Evolutionary conservation across 2,888 invertebrate species (phyloP).

Genomic region (Mactromeris polynyma): DNA sequence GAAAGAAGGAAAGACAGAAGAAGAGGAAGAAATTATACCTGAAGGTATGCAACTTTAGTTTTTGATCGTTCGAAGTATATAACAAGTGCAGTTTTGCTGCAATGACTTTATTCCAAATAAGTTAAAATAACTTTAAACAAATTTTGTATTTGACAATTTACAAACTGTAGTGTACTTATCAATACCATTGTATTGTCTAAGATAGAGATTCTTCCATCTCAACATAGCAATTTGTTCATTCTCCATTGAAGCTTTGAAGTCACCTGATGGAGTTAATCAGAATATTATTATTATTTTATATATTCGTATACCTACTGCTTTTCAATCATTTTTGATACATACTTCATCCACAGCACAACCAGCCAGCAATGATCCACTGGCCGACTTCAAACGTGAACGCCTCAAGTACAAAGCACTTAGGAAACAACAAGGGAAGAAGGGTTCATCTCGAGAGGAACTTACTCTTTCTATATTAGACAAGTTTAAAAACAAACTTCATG

Average conservation of each 20-base stretch:
- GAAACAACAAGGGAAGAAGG: constrained; percentile 80
- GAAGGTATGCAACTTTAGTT: constrained; percentile 31
- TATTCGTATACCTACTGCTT: neutral
- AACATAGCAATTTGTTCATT: no score
- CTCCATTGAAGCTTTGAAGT: no score
- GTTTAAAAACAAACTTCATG: constrained; percentile 93
- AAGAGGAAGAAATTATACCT: constrained; percentile 53
- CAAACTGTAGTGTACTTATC: no score
- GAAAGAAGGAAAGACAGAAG: constrained; percentile 51
- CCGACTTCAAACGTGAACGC: constrained; percentile 81
- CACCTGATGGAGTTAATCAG: no score
- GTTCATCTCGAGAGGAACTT: constrained; percentile 86
- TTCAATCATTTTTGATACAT: no score
- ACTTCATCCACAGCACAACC: constrained; percentile 46
- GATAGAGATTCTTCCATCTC: no score
- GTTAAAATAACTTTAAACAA: no score
- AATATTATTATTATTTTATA: neutral
- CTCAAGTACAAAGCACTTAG: constrained; percentile 82
- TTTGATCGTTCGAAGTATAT: neutral
- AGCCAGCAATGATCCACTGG: constrained; percentile 75
- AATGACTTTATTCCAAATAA: no score
- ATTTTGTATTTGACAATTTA: no score
- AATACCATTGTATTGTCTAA: no score
- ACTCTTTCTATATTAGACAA: constrained; percentile 94
- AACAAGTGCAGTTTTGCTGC: no score